phyloP scores from a whole-genome alignment of 1,140 invertebrate genomes.

The Bombus superbus region DNA sequence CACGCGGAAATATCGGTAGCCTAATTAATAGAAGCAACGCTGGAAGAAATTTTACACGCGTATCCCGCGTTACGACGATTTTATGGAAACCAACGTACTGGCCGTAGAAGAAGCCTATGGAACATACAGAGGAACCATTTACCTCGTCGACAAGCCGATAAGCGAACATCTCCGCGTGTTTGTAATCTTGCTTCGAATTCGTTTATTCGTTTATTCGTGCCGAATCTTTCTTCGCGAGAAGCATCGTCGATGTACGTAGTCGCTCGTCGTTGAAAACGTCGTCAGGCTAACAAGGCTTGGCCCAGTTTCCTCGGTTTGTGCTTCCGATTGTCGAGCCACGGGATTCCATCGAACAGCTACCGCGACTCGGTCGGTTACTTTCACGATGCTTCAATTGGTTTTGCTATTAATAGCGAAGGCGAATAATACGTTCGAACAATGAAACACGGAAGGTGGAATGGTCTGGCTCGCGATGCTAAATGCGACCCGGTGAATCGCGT shows the following conservation, averaged over 20 bases:
- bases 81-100: too few relatives aligned
- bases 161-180: too few relatives aligned
- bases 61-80: too few relatives aligned
- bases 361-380: conserved; percentile 10
- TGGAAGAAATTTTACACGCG: too few relatives aligned
- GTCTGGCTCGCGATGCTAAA: neutral
- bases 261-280: neutral
- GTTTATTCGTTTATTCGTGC: too few relatives aligned
- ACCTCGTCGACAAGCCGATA: too few relatives aligned
- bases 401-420: conserved; percentile 26
- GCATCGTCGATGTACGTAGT: too few relatives aligned
- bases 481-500: neutral
- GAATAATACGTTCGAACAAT: neutral
- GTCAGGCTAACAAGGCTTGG: neutral
- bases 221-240: neutral
- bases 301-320: conserved; percentile 7
- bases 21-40: too few relatives aligned
- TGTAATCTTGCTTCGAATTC: neutral
- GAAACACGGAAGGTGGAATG: neutral
- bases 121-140: too few relatives aligned
- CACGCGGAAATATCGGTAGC: too few relatives aligned
- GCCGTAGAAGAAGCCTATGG: too few relatives aligned
- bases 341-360: conserved; percentile 13
- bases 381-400: conserved; percentile 33
- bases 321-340: conserved; percentile 12